phyloP scores from a whole-genome alignment of 2,113 vertebrate genomes.

The Antennarius striatus region DNA sequence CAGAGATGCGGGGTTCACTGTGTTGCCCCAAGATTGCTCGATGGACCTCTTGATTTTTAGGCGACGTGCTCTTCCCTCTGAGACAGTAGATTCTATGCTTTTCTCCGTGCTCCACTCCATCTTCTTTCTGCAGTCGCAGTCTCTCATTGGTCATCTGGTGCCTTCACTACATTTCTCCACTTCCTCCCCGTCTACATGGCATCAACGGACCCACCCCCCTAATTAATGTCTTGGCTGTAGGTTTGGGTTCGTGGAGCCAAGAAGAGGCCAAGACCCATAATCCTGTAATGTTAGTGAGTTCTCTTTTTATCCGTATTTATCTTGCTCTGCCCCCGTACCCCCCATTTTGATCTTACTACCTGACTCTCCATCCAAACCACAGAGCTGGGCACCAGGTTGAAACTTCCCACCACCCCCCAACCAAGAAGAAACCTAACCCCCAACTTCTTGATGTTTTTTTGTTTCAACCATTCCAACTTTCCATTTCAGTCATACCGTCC shows the following conservation, averaged over 20 bases:
- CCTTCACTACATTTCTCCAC: conserved; percentile 15
- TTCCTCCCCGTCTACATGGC: conserved; percentile 27
- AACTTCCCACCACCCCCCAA: conserved; percentile 6
- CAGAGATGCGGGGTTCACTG: too few species aligned
- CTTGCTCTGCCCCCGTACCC: background rate
- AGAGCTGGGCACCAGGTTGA: conserved; percentile 7
- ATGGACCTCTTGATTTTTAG: too few species aligned
- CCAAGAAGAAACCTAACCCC: conserved; percentile 58
- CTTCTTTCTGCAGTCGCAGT: conserved; percentile 18
- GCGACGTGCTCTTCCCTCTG: background rate
- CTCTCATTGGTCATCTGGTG: conserved; percentile 16
- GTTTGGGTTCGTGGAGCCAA: conserved; percentile 57
- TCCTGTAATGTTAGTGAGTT: conserved; percentile 31
- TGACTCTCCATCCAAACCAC: conserved; percentile 37
- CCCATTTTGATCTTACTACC: conserved; percentile 14
- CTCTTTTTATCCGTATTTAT: background rate
- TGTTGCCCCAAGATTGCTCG: too few species aligned
- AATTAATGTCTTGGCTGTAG: conserved; percentile 75
- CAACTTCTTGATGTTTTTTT: conserved; percentile 33
- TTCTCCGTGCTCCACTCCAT: background rate
- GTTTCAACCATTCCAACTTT: conserved; percentile 64
- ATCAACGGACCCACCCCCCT: conserved; percentile 67
- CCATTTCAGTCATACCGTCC: conserved; percentile 64
- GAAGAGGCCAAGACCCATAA: conserved; percentile 32
- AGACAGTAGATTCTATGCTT: background rate